Percentiles rank a stretch among this genome's conserved stretches.
Conservation (phyloP, 64 coral and sea anemone genomes). For the Pocillopora damicornis region DNA sequence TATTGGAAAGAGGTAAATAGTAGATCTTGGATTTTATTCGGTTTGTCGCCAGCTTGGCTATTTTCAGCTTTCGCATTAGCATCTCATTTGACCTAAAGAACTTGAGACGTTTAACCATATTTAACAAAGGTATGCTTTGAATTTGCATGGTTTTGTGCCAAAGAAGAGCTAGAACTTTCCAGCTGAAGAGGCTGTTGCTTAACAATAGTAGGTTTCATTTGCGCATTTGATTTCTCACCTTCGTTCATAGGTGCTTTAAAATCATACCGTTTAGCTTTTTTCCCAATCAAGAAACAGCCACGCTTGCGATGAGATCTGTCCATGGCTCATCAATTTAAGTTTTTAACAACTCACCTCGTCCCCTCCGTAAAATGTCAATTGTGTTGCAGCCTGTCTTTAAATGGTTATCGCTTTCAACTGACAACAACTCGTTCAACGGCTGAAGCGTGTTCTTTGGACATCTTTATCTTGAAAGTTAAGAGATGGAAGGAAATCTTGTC, state of each 20-base stretch:
- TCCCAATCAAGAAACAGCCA: background rate
- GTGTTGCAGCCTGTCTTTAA: no score
- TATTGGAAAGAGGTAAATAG: no score
- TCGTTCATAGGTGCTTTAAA: background rate
- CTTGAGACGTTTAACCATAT: background rate
- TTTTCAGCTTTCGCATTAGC: background rate
- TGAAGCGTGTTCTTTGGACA: no score
- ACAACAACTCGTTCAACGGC: no score
- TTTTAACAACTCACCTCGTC: no score
- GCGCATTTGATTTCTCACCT: background rate
- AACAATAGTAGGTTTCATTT: background rate
- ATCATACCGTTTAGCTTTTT: background rate
- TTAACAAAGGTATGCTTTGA: constrained; percentile 4
- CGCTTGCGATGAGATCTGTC: background rate
- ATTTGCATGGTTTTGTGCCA: background rate
- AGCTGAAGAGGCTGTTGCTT: background rate
- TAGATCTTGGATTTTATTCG: background rate
- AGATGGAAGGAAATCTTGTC: no score
- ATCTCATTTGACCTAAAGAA: background rate
- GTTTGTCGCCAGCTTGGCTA: background rate
- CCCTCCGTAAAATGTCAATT: no score
- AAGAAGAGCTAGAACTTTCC: background rate
- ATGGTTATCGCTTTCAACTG: no score
- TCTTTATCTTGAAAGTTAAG: no score
- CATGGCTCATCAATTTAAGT: no score